Percentiles rank a stretch among this genome's conserved stretches.
Evolutionary conservation across 2,888 invertebrate species (phyloP).

Genomic region (Nomada fabriciana): DNA sequence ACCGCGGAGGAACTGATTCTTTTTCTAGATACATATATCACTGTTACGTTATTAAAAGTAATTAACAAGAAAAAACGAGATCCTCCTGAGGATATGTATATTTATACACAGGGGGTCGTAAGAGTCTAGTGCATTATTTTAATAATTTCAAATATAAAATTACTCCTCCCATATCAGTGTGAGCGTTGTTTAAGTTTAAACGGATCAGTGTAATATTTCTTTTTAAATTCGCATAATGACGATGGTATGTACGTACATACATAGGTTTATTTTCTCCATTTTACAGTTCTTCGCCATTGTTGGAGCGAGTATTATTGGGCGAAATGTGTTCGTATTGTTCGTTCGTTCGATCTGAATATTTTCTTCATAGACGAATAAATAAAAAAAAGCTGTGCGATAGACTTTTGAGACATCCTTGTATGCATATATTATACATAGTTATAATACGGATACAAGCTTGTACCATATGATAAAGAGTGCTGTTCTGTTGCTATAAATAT

Average conservation of each 20-base stretch:
- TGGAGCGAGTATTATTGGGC: background rate
- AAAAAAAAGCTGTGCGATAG: constrained; percentile 40
- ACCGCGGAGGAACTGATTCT: constrained; percentile 58
- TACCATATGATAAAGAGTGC: constrained; percentile 66
- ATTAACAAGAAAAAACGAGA: constrained; percentile 26
- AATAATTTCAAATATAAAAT: background rate
- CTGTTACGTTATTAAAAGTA: constrained; percentile 74
- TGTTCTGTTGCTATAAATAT: constrained; percentile 77
- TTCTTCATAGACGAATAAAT: background rate
- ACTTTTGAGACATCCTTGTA: constrained; percentile 55
- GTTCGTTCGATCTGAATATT: background rate
- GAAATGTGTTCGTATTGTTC: background rate
- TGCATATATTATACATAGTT: constrained; percentile 52
- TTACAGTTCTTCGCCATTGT: background rate
- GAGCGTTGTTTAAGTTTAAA: background rate
- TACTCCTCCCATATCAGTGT: background rate
- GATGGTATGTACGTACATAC: background rate
- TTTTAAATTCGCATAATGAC: background rate
- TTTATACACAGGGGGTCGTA: constrained; percentile 68
- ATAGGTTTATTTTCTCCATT: background rate
- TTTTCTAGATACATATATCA: constrained; percentile 76
- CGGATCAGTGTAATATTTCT: background rate
- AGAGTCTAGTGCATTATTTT: constrained; percentile 43
- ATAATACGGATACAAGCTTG: constrained; percentile 67
- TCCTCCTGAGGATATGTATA: constrained; percentile 65